Evolutionary conservation across 2,113 vertebrate genomes (phyloP).

Genomic region (Microtus oregoni): DNA sequence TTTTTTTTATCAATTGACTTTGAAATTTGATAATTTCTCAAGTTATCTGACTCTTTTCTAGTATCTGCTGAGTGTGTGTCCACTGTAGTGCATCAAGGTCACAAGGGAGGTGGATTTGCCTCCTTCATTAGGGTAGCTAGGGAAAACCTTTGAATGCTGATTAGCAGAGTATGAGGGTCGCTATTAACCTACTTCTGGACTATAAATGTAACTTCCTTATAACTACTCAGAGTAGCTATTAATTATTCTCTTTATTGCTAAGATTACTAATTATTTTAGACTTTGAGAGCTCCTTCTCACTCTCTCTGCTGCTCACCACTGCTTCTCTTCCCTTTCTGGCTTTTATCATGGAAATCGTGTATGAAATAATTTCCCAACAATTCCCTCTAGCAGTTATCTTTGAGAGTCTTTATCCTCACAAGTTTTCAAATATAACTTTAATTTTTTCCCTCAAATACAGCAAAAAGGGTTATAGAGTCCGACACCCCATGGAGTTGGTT

Average conservation of each 20-base stretch:
- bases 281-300: neutral
- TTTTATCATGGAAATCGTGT: constrained; percentile 2
- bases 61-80: neutral
- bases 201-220: constrained; percentile 37
- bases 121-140: neutral
- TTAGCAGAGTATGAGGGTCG: neutral
- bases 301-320: neutral
- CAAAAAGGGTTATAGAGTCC: neutral
- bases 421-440: neutral
- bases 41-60: neutral
- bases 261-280: neutral
- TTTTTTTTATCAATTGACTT: neutral
- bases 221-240: neutral
- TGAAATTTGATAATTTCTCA: neutral
- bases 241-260: constrained; percentile 34
- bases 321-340: neutral
- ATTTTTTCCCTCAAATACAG: neutral
- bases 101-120: neutral
- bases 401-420: neutral
- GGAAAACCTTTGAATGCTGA: neutral
- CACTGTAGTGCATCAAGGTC: neutral
- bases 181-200: constrained; percentile 27
- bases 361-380: neutral
- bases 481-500: neutral
- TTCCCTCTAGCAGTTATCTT: neutral